phyloP scores from a whole-genome alignment of 2,797 vertebrate genomes.

The Urophycis tenuis region DNA sequence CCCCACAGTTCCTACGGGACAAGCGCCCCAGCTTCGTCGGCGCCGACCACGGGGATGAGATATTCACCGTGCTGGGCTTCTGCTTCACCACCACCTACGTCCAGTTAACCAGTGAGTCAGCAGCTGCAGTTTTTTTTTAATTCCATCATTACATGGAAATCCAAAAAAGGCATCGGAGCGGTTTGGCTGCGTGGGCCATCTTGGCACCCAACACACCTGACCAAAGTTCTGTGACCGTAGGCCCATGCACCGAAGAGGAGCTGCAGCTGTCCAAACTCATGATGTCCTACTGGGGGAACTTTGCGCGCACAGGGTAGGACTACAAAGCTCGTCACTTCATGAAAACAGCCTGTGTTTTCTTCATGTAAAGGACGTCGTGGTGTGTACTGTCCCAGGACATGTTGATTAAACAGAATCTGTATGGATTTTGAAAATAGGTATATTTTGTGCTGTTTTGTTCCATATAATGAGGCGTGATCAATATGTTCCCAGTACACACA shows the following conservation, averaged over 20 bases:
- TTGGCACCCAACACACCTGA: neutral
- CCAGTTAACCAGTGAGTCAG: slow-evolving; percentile 40
- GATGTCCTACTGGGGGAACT: slow-evolving; percentile 80
- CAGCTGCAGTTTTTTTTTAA: slow-evolving; percentile 8
- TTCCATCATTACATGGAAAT: no score
- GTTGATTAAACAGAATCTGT: neutral
- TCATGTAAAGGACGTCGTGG: neutral
- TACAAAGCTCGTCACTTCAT: neutral
- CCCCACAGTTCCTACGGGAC: slow-evolving; percentile 36
- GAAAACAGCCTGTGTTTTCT: neutral
- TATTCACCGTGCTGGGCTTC: slow-evolving; percentile 72
- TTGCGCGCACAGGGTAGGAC: slow-evolving; percentile 76
- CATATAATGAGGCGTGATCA: neutral
- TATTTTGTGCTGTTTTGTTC: neutral
- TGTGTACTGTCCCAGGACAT: neutral
- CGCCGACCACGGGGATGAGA: slow-evolving; percentile 76
- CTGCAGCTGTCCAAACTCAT: slow-evolving; percentile 59
- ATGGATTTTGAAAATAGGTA: no score
- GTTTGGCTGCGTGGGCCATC: neutral
- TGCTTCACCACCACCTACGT: slow-evolving; percentile 65
- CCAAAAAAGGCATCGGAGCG: neutral
- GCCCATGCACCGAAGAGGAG: slow-evolving; percentile 63
- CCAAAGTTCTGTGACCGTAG: slow-evolving; percentile 36
- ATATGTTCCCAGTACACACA: no score
- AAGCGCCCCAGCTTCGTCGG: slow-evolving; percentile 72